These are phyloP conservation scores for Xiphophorus birchmanni DNA, from an alignment of 2,797 vertebrate genomes.

Conservation along the genomic window DNA sequence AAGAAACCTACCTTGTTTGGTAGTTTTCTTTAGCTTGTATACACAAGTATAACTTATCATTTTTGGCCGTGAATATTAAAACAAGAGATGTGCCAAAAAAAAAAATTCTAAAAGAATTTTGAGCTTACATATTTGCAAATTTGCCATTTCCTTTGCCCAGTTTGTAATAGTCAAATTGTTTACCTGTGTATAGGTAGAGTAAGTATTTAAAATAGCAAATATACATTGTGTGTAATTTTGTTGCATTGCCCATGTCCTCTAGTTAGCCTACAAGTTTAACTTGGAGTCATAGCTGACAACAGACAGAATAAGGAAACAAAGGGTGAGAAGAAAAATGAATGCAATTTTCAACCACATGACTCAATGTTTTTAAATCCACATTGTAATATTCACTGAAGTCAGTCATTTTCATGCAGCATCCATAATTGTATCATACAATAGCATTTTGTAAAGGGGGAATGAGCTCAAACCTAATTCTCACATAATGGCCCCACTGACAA, in stretches of 20 bases:
- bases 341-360: conserved; percentile 54
- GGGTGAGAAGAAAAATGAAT: conserved; percentile 50
- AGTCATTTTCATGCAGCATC: conserved; percentile 75
- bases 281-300: conserved; percentile 40
- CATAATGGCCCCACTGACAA: conserved; percentile 79
- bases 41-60: background rate
- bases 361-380: conserved; percentile 60
- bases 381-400: conserved; percentile 73
- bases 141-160: background rate
- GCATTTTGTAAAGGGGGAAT: conserved; percentile 72
- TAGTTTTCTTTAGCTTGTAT: background rate
- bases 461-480: conserved; percentile 76
- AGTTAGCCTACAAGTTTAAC: conserved; percentile 14
- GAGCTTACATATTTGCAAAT: background rate
- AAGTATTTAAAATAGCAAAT: background rate
- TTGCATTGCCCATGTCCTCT: background rate
- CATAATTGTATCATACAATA: conserved; percentile 75
- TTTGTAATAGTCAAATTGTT: background rate
- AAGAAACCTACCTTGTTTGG: too few relatives aligned
- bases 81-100: background rate
- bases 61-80: background rate
- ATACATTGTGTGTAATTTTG: background rate
- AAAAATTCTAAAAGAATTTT: background rate
- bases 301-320: conserved; percentile 58
- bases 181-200: background rate